These are phyloP conservation scores for Brachionus manjavacas DNA, from an alignment of 1,140 invertebrate species.

Conservation along the genomic window DNA sequence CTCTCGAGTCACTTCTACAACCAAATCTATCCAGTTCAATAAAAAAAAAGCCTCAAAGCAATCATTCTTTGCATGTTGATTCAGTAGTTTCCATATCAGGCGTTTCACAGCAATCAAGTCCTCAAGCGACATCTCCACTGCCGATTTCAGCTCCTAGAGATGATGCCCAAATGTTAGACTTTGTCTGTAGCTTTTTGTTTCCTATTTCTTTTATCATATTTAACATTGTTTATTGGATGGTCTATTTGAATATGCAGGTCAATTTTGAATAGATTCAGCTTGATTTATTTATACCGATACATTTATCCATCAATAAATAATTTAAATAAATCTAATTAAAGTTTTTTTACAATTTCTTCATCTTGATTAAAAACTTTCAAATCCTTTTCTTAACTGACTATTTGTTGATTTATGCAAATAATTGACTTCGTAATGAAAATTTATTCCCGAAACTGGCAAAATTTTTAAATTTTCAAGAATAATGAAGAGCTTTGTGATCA, in stretches of 20 bases:
- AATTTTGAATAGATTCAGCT: background rate
- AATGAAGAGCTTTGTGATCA: no score
- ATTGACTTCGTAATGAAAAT: no score
- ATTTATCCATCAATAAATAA: background rate
- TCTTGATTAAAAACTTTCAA: background rate
- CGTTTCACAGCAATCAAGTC: conserved; percentile 12
- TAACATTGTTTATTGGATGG: conserved; percentile 43
- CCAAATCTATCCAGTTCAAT: conserved; percentile 22
- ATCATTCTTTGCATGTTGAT: conserved; percentile 38
- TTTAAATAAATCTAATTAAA: background rate
- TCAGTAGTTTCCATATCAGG: conserved; percentile 16
- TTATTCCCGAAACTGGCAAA: no score
- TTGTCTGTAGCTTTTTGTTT: conserved; percentile 39
- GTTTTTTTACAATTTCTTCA: background rate
- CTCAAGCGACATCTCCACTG: background rate
- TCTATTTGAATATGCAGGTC: conserved; percentile 43
- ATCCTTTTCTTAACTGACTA: no score
- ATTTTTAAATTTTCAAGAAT: no score
- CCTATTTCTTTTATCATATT: conserved; percentile 40
- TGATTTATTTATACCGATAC: background rate
- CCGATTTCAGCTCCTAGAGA: background rate
- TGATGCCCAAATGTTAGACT: conserved; percentile 42
- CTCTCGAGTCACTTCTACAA: conserved; percentile 9
- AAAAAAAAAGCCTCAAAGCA: conserved; percentile 23
- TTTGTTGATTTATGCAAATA: no score